Conservation (phyloP, 2,888 invertebrate genomes). For the Ctena decussata region DNA sequence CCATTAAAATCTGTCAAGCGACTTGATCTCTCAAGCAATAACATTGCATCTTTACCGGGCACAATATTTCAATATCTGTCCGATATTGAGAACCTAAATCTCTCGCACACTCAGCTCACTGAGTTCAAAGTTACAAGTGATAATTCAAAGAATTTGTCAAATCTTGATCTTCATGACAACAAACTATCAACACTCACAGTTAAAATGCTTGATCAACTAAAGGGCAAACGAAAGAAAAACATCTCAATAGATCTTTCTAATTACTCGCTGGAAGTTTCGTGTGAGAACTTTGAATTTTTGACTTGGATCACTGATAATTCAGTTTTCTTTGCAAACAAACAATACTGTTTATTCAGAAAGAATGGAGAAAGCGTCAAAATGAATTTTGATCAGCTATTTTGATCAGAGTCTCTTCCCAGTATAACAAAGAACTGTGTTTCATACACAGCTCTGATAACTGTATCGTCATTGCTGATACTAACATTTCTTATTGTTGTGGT, state of each 20-base stretch:
- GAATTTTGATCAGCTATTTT: not conserved
- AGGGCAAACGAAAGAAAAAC: not conserved
- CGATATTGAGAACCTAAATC: not conserved
- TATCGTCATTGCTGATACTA: constrained; percentile 21
- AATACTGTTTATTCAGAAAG: constrained; percentile 10
- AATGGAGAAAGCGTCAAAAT: no score
- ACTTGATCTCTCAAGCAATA: constrained; percentile 40
- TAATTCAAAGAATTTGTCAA: constrained; percentile 16
- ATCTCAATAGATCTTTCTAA: constrained; percentile 37
- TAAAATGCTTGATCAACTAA: not conserved
- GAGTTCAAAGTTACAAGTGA: not conserved
- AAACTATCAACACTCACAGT: not conserved
- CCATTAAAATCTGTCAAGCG: constrained; percentile 8
- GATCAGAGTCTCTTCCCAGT: not conserved
- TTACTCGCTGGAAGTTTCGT: constrained; percentile 21
- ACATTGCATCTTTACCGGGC: not conserved
- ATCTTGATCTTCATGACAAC: constrained; percentile 33
- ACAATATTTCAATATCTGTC: not conserved
- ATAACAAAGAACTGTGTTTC: constrained; percentile 22
- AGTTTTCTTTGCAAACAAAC: not conserved
- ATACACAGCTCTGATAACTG: not conserved
- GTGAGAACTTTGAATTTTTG: constrained; percentile 25
- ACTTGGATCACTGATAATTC: constrained; percentile 28
- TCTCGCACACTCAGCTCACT: constrained; percentile 23
- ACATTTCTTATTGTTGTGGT: constrained; percentile 33